A percentile compares a stretch with the other conserved stretches of the same genome.
phyloP scores from a whole-genome alignment of 2,888 invertebrate genomes.

The Parnassius mnemosyne region DNA sequence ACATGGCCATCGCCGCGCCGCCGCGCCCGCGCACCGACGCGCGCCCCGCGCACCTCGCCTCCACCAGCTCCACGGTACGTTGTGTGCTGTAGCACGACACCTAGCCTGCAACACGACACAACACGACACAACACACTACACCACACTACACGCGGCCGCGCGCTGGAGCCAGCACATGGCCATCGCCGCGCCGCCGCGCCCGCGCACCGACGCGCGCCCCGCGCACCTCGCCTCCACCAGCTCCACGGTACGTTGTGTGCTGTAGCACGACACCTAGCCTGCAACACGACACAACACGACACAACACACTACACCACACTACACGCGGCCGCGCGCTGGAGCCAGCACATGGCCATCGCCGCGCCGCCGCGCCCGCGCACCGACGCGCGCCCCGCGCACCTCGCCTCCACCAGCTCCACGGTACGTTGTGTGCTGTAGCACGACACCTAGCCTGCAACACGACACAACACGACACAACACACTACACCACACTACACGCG shows the following conservation, averaged over 20 bases:
- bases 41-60: constrained; percentile 88
- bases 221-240: constrained; percentile 89
- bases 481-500: no score
- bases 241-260: constrained; percentile 68
- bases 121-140: no score
- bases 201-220: constrained; percentile 84
- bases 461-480: no score
- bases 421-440: constrained; percentile 31
- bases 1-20: constrained; percentile 93
- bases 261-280: not conserved
- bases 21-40: constrained; percentile 86
- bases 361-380: constrained; percentile 89
- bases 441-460: not conserved
- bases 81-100: not conserved
- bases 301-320: no score
- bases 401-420: constrained; percentile 86
- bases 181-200: constrained; percentile 92
- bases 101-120: not conserved
- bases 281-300: not conserved
- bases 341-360: constrained; percentile 91
- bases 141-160: constrained; percentile 84
- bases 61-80: constrained; percentile 83
- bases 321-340: constrained; percentile 85
- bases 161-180: constrained; percentile 90
- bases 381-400: constrained; percentile 87